A percentile compares a stretch with the other conserved stretches of the same genome.
phyloP scores from a whole-genome alignment of 2,888 invertebrate genomes.

The Sinhomidia bicolor region DNA sequence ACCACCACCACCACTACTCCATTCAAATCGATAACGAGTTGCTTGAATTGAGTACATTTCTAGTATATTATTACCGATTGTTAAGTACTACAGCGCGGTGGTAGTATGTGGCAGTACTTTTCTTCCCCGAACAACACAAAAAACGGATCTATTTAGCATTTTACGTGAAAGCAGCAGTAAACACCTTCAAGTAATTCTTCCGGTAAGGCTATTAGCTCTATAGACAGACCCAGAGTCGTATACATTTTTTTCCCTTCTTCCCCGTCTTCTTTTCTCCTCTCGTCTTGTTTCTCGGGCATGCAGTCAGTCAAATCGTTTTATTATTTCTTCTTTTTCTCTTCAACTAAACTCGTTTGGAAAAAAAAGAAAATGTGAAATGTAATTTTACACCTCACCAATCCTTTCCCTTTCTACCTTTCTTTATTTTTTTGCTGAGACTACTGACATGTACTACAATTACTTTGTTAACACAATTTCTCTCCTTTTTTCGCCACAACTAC shows the following conservation, averaged over 20 bases:
- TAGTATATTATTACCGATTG: too few species aligned
- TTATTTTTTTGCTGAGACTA: not conserved
- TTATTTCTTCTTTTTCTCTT: constrained; percentile 1
- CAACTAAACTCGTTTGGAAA: not conserved
- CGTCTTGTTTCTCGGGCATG: not conserved
- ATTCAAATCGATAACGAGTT: too few species aligned
- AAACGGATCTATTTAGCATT: not conserved
- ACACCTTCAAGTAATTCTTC: constrained; percentile 15
- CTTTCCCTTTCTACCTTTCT: not conserved
- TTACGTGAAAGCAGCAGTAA: not conserved
- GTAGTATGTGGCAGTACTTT: too few species aligned
- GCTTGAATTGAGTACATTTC: too few species aligned
- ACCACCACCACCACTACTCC: too few species aligned
- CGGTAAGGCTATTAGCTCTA: not conserved
- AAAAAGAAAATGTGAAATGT: constrained; percentile 27
- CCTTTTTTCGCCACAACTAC: not conserved
- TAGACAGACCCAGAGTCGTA: not conserved
- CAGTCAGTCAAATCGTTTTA: not conserved
- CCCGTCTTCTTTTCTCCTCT: not conserved
- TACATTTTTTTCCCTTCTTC: not conserved
- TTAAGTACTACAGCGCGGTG: too few species aligned
- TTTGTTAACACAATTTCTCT: constrained; percentile 9
- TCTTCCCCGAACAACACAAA: too few species aligned
- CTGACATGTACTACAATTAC: constrained; percentile 20
- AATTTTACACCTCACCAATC: constrained; percentile 28